Evolutionary conservation across 2,797 vertebrate species (phyloP).

Genomic region (Craterocephalus amniculus): DNA sequence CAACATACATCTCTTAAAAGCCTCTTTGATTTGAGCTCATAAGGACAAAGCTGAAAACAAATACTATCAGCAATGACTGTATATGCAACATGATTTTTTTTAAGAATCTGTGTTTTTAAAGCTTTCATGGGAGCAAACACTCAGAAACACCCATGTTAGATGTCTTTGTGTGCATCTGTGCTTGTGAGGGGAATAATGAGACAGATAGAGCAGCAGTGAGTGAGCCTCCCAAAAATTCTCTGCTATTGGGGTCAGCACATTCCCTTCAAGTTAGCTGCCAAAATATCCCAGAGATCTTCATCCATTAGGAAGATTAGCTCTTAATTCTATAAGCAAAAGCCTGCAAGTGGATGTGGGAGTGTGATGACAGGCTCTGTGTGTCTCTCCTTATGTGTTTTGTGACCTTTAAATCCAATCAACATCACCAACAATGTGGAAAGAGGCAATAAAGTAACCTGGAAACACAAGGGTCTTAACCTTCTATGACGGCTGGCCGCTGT

Average conservation of each 20-base stretch:
- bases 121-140: conserved; percentile 15
- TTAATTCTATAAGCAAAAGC: conserved; percentile 63
- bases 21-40: not conserved
- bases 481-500: conserved; percentile 7
- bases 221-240: conserved; percentile 39
- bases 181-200: conserved; percentile 1
- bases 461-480: conserved; percentile 32
- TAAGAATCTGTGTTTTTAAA: conserved; percentile 15
- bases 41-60: not conserved
- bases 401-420: conserved; percentile 81
- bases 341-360: conserved; percentile 38
- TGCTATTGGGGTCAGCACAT: conserved; percentile 63
- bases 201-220: conserved; percentile 29
- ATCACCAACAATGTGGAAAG: conserved; percentile 60
- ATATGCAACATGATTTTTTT: conserved; percentile 34
- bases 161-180: conserved; percentile 29
- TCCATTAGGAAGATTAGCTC: conserved; percentile 75
- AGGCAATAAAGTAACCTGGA: conserved; percentile 44
- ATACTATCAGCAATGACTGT: conserved; percentile 25
- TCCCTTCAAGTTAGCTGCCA: conserved; percentile 54
- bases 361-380: conserved; percentile 41
- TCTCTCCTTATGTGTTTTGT: conserved; percentile 20
- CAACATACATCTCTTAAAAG: not conserved
- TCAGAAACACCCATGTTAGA: conserved; percentile 45
- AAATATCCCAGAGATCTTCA: conserved; percentile 58